phyloP scores from a whole-genome alignment of 2,797 vertebrate genomes.

The Cygnus olor region DNA sequence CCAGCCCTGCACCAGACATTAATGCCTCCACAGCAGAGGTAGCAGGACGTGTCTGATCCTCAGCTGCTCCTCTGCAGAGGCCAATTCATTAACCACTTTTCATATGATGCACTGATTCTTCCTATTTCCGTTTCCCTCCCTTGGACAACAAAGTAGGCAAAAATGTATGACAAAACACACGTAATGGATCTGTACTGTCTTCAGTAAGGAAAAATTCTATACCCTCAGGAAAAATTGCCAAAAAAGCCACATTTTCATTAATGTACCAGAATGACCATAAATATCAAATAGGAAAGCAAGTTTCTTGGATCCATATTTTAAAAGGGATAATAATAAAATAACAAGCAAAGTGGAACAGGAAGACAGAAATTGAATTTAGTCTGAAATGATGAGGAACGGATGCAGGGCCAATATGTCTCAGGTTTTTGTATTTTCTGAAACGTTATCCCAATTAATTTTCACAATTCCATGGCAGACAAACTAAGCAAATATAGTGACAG shows the following conservation, averaged over 20 bases:
- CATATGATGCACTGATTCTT: not conserved
- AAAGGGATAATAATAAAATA: not conserved
- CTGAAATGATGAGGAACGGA: not conserved
- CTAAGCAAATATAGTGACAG: fast-evolving
- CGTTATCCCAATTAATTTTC: not conserved
- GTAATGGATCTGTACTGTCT: fast-evolving
- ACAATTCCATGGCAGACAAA: not conserved
- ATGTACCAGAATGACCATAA: not conserved
- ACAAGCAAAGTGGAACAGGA: not conserved
- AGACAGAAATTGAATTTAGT: not conserved
- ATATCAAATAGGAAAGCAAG: not conserved
- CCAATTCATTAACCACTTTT: not conserved
- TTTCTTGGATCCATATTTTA: not conserved
- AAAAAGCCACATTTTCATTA: not conserved
- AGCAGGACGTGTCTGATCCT: not conserved
- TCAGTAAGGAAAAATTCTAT: not conserved
- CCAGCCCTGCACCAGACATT: not conserved
- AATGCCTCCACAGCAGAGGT: not conserved
- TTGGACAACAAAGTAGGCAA: not conserved
- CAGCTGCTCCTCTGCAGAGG: not conserved
- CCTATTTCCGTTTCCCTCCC: not conserved
- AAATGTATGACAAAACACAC: not conserved
- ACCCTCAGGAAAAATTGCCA: not conserved
- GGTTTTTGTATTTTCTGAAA: not conserved
- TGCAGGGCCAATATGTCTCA: not conserved